Evolutionary conservation across 2,113 vertebrate genomes (phyloP).

Genomic region (Arothron firmamentum): DNA sequence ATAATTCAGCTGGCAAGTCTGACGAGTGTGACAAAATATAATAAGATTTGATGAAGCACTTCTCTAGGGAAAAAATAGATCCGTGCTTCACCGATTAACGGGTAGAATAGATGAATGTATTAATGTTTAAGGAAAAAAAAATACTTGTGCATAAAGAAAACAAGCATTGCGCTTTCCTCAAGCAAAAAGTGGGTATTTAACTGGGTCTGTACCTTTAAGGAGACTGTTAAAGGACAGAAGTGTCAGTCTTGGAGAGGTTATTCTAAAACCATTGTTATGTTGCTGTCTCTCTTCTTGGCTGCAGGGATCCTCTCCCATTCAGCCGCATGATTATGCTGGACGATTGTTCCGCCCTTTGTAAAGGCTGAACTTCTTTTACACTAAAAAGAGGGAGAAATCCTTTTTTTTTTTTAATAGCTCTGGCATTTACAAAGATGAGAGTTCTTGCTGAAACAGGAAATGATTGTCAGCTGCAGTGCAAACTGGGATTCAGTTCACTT

Average conservation of each 20-base stretch:
- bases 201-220: not conserved
- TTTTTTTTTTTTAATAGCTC: not conserved
- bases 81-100: constrained; percentile 27
- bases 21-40: constrained; percentile 26
- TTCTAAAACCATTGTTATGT: not conserved
- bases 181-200: not conserved
- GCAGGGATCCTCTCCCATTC: not conserved
- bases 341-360: not conserved
- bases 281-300: not conserved
- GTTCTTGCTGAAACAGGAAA: too few species aligned
- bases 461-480: too few species aligned
- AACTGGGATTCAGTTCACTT: too few species aligned
- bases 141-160: not conserved
- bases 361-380: not conserved
- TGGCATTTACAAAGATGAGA: not conserved
- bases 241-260: not conserved
- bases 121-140: constrained; percentile 26
- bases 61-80: constrained; percentile 6
- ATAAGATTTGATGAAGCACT: constrained; percentile 37
- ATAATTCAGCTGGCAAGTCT: constrained; percentile 9
- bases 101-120: constrained; percentile 17
- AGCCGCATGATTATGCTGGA: not conserved
- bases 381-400: not conserved
- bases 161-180: not conserved
- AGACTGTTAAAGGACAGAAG: not conserved